Base-by-base conservation (phyloP, 2,888 invertebrate genomes). In the Cheilosia vernalis region DNA sequence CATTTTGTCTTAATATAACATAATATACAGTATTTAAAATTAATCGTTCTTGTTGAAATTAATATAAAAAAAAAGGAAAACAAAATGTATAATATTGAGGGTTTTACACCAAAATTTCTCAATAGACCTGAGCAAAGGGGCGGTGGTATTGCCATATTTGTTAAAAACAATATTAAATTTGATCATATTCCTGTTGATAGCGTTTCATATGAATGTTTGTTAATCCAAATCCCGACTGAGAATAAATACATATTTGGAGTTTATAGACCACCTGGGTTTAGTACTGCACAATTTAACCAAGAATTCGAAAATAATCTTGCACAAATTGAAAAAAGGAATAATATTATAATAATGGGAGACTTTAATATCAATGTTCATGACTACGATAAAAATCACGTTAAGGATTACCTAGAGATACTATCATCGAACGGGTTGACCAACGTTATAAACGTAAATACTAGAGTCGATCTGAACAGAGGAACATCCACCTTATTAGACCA, bases 61-160 rank as follows among this genome's bases (percentile, higher is more conserved):
- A 67, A 67, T 55, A 67, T 67, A 27, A 42, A 69, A 37, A 27
- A 42, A 55, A 40, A 66, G 10, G 49, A 69, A 33, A 69, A 69
- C n/a, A n/a, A 24, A 21, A 17, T 55, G n/a, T 69, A 69, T 56
- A n/a, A 27, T 19, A 37, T 51, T 9, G 37, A 66, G 9, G 49
- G 40, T 40, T 51, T 51, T 37, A 37, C 49, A 15, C 3, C 51
- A 9, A 19, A 66, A 51, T 66, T 66, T 53, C 17, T 33, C 13
- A 66, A 66, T 24, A 33, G 64, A 37, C 33, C 30, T 24, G n/a
- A 66, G 21, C 21, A 30, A 10, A 66, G 37, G 24, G 64, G 64
- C 37, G 37, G 37, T 37, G 37, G 51, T 5, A 17, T 42, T 4
- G 40, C 24, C 15, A 69, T 67, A 27, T 44, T 44, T 42, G 44